Evolutionary conservation across 2,797 vertebrate species (phyloP).

Genomic region (Sandelia bainsii): DNA sequence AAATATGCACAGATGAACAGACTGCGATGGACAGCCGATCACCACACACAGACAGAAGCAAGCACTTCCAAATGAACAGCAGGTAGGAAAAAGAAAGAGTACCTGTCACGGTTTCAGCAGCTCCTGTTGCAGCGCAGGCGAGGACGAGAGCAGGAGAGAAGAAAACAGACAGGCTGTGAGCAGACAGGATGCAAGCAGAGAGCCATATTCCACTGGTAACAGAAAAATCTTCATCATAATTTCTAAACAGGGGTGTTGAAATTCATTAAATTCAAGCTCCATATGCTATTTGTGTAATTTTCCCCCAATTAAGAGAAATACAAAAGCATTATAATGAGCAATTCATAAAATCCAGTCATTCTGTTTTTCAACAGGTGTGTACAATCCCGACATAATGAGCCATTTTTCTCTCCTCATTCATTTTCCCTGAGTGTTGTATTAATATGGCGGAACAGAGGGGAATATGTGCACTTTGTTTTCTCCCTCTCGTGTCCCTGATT

Average conservation of each 20-base stretch:
- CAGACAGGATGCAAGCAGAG: slow-evolving; percentile 59
- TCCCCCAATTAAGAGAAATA: slow-evolving; percentile 56
- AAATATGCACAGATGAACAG: slow-evolving; percentile 76
- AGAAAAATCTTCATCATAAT: slow-evolving; percentile 41
- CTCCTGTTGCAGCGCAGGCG: slow-evolving; percentile 82
- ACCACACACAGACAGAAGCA: slow-evolving; percentile 66
- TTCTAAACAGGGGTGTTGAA: slow-evolving; percentile 44
- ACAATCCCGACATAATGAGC: slow-evolving; percentile 45
- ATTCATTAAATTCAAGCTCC: slow-evolving; percentile 54
- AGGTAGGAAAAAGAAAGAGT: slow-evolving; percentile 73
- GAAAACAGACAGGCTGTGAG: slow-evolving; percentile 76
- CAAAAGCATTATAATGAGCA: slow-evolving; percentile 54
- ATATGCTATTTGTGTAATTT: slow-evolving; percentile 57
- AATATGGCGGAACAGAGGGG: slow-evolving; percentile 54
- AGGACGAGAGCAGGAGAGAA: slow-evolving; percentile 63
- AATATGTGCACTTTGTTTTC: slow-evolving; percentile 57
- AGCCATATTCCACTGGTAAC: slow-evolving; percentile 48
- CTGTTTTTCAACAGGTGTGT: slow-evolving; percentile 52
- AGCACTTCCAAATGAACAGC: slow-evolving; percentile 77
- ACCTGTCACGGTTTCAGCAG: slow-evolving; percentile 87
- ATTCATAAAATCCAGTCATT: slow-evolving; percentile 37
- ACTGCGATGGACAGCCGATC: slow-evolving; percentile 65
- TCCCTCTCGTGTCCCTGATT: slow-evolving; percentile 64
- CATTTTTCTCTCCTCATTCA: slow-evolving; percentile 40
- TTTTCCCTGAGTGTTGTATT: slow-evolving; percentile 30